Evolutionary conservation across 2,797 vertebrate species (phyloP).

Genomic region (Myoxocephalus aenaeus): DNA sequence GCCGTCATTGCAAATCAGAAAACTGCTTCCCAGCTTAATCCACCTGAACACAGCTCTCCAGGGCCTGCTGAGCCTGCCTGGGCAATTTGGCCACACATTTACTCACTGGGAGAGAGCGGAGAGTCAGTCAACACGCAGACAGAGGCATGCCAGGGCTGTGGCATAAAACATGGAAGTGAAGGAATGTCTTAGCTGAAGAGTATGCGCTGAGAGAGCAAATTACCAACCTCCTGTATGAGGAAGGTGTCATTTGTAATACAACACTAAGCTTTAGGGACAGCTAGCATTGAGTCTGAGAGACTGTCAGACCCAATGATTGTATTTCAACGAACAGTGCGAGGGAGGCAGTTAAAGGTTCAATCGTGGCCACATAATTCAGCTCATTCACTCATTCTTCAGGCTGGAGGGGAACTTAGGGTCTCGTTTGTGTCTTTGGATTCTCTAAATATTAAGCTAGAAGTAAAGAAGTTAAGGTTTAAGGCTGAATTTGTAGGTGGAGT

Average conservation of each 20-base stretch:
- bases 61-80: not conserved
- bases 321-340: not conserved
- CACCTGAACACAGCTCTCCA: not conserved
- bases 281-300: not conserved
- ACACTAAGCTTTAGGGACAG: not conserved
- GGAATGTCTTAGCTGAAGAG: not conserved
- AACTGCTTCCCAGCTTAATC: not conserved
- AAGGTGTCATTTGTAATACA: not conserved
- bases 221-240: not conserved
- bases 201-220: not conserved
- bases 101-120: not conserved
- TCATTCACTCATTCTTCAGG: not conserved
- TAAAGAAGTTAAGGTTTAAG: not conserved
- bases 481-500: not conserved
- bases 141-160: not conserved
- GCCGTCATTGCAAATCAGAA: not conserved
- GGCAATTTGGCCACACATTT: conserved; percentile 4
- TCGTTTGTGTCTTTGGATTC: not conserved
- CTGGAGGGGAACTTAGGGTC: not conserved
- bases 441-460: not conserved
- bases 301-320: not conserved
- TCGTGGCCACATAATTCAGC: not conserved
- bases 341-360: conserved; percentile 13
- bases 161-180: conserved; percentile 7
- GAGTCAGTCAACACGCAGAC: not conserved